Evolutionary conservation across 2,888 invertebrate species (phyloP), one percentile per base, ranked within the genome.

Genomic region (Unio pictorum): DNA sequence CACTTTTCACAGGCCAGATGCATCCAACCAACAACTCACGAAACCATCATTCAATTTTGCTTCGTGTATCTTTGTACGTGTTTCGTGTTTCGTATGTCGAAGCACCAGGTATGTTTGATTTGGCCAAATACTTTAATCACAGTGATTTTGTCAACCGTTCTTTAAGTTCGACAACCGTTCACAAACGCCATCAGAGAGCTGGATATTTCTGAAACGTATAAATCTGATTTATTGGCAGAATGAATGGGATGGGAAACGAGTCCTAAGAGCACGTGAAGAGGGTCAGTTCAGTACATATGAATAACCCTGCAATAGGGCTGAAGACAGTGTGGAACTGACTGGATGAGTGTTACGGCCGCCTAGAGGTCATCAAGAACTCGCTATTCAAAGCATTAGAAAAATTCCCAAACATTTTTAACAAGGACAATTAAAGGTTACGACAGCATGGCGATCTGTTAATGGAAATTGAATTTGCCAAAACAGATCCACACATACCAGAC

Each of bases 281-380:
- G 45, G 34, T 73, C 20, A 65, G 68, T 58, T 58, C 73, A 54
- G 64, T 66, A 15, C 62, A 72, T 63, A 57, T 34, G 8, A n/a
- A 55, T 11, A 62, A 68, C n/a, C 71, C 74, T 34, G 59, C n/a
- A 17, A 62, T 23, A 56, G 72, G 68, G 20, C 58, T 70, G 18
- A 20, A 55, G 28, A 62, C 54, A 20, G 59, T 72, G 8, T 77
- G 74, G 73, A 54, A 67, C 17, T 65, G 75, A 58, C 69, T 77
- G 1, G 71, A 74, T 45, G 69, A 74, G 26, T 62, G 69, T 61
- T 72, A 69, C 54, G 74, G 76, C 23, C 55, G n/a, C 55, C 76
- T 74, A 4, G 74, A 76, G 57, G n/a, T 74, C 15, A 68, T 72
- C 2, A 57, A 72, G 45, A 6, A 61, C 20, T 57, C 65, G 17